Evolutionary conservation across 2,888 invertebrate species (phyloP).

Genomic region (Lithophane ornitopus): DNA sequence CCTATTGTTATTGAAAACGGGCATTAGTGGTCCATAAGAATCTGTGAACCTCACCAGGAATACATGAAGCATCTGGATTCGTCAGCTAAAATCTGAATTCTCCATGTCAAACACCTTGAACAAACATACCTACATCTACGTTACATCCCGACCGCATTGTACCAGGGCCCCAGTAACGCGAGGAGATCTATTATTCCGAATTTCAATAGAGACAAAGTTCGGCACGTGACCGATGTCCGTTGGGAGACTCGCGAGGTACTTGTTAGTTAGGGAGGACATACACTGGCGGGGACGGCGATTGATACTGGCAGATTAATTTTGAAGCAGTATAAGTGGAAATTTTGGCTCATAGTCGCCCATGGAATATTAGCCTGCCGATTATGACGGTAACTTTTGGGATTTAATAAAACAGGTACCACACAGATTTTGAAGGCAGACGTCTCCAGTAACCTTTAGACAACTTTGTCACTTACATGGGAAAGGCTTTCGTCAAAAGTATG

Average conservation of each 20-base stretch:
- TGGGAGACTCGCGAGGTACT: slow-evolving; percentile 44
- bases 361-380: not conserved
- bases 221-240: slow-evolving; percentile 61
- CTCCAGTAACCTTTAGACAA: not conserved
- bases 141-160: slow-evolving; percentile 33
- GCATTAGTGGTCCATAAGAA: too few relatives aligned
- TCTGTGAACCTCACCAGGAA: not conserved
- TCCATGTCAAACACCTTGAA: slow-evolving; percentile 23
- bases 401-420: not conserved
- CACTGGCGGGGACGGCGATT: slow-evolving; percentile 20
- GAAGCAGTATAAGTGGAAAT: too few relatives aligned
- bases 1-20: too few relatives aligned
- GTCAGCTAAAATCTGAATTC: slow-evolving; percentile 25
- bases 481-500: not conserved
- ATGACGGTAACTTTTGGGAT: not conserved
- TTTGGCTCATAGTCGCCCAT: not conserved
- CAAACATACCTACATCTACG: slow-evolving; percentile 23
- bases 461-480: not conserved
- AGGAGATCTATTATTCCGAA: slow-evolving; percentile 64
- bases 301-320: slow-evolving; percentile 6
- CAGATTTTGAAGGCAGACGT: not conserved
- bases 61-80: slow-evolving; percentile 3
- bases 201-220: slow-evolving; percentile 65
- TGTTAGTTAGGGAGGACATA: slow-evolving; percentile 37
- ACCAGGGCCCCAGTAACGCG: slow-evolving; percentile 53